Evolutionary conservation across 2,888 invertebrate species (phyloP).

Genomic region (Andrena flavipes): DNA sequence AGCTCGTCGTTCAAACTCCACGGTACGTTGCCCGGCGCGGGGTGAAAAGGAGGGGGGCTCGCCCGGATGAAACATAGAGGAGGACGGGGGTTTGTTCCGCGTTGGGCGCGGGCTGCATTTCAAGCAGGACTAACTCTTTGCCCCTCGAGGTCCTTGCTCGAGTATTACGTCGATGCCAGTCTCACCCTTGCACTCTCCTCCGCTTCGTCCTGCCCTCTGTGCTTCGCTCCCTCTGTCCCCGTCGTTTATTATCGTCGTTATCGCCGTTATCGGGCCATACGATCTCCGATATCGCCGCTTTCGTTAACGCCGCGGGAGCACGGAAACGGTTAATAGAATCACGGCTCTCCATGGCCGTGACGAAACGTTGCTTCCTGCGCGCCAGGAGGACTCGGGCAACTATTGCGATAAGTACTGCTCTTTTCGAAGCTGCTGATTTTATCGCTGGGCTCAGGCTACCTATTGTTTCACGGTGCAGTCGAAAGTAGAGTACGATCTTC

Average conservation of each 20-base stretch:
- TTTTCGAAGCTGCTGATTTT: neutral
- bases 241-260: slow-evolving; percentile 46
- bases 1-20: slow-evolving; percentile 51
- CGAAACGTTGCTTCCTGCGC: slow-evolving; percentile 25
- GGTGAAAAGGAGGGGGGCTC: slow-evolving; percentile 21
- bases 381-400: neutral
- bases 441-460: neutral
- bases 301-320: slow-evolving; percentile 16
- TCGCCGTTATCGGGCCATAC: slow-evolving; percentile 41
- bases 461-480: neutral
- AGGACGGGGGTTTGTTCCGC: slow-evolving; percentile 70
- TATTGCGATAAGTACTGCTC: neutral
- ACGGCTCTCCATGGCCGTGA: neutral
- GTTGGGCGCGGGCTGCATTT: slow-evolving; percentile 73
- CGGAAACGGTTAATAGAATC: slow-evolving; percentile 40
- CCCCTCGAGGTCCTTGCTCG: slow-evolving; percentile 65
- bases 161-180: slow-evolving; percentile 70
- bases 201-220: slow-evolving; percentile 1
- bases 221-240: slow-evolving; percentile 2
- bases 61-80: slow-evolving; percentile 33
- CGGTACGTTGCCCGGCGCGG: slow-evolving; percentile 48
- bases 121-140: slow-evolving; percentile 73
- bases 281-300: slow-evolving; percentile 50
- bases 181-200: slow-evolving; percentile 37
- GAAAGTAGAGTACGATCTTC: neutral